phyloP scores from a whole-genome alignment of 2,888 invertebrate genomes.

The Aspidiotus rigidus region DNA sequence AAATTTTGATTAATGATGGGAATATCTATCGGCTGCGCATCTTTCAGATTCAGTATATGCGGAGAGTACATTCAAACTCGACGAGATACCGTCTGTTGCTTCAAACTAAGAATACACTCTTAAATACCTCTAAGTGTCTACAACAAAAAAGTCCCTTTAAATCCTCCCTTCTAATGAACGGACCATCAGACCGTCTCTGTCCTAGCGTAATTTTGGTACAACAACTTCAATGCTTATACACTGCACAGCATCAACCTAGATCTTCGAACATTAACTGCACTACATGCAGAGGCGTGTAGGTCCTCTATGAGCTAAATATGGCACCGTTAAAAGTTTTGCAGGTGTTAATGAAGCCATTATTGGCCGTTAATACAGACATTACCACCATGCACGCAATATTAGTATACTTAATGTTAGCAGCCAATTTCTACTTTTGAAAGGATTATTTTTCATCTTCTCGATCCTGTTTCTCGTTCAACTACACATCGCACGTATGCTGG shows the following conservation, averaged over 20 bases:
- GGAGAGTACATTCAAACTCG: background rate
- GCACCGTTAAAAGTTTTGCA: conserved; percentile 14
- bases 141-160: no score
- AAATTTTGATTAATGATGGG: conserved; percentile 2
- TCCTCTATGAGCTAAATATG: background rate
- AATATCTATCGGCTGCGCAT: background rate
- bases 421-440: conserved; percentile 28
- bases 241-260: no score
- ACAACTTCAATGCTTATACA: no score
- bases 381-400: conserved; percentile 23
- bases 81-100: no score
- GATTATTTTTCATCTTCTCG: conserved; percentile 31
- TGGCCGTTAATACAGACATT: conserved; percentile 31
- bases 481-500: background rate
- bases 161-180: background rate
- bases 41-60: background rate
- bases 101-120: no score
- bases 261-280: background rate
- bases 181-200: background rate
- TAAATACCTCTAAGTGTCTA: no score
- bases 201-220: background rate
- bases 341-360: conserved; percentile 32
- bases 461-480: conserved; percentile 25
- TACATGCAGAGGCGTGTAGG: background rate
- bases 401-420: conserved; percentile 26